A percentile compares a stretch with the other conserved stretches of the same genome.
Evolutionary conservation across 1,140 invertebrate genomes (phyloP).

Genomic region (Leptinotarsa defecta): DNA sequence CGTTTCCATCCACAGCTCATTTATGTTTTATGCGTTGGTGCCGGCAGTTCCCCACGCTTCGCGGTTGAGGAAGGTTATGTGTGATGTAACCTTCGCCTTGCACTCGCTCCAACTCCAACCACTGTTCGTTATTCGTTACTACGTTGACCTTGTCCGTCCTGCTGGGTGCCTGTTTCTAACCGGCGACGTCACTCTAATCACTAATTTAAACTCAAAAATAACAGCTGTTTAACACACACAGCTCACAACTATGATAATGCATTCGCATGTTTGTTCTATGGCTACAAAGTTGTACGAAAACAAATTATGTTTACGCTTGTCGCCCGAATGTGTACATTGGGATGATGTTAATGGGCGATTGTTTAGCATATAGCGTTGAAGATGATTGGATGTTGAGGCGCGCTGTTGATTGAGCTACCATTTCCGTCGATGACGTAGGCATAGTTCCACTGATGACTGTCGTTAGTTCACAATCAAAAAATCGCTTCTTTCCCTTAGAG

Average conservation of each 20-base stretch:
- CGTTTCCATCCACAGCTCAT: not conserved
- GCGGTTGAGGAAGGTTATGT: conserved; percentile 43
- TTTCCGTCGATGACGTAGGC: no score
- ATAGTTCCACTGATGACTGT: no score
- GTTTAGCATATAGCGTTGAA: not conserved
- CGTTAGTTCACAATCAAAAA: no score
- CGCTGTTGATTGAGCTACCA: no score
- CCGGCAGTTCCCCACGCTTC: conserved; percentile 6
- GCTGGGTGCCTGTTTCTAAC: conserved; percentile 18
- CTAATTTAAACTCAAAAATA: conserved; percentile 19
- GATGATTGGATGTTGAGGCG: not conserved
- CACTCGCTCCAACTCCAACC: conserved; percentile 24
- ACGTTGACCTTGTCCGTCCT: conserved; percentile 21
- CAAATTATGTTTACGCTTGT: conserved; percentile 6
- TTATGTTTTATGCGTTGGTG: conserved; percentile 1
- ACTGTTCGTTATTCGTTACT: conserved; percentile 20
- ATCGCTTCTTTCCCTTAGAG: no score
- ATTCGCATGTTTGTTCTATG: not conserved
- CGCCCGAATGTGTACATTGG: not conserved
- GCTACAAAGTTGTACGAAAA: conserved; percentile 6
- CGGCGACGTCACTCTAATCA: conserved; percentile 14
- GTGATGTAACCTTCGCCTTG: conserved; percentile 44
- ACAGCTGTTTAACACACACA: conserved; percentile 10
- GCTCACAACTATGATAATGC: not conserved
- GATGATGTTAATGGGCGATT: conserved; percentile 2